Conservation (phyloP, 2,113 vertebrate species). For the Notothenia rossii region DNA sequence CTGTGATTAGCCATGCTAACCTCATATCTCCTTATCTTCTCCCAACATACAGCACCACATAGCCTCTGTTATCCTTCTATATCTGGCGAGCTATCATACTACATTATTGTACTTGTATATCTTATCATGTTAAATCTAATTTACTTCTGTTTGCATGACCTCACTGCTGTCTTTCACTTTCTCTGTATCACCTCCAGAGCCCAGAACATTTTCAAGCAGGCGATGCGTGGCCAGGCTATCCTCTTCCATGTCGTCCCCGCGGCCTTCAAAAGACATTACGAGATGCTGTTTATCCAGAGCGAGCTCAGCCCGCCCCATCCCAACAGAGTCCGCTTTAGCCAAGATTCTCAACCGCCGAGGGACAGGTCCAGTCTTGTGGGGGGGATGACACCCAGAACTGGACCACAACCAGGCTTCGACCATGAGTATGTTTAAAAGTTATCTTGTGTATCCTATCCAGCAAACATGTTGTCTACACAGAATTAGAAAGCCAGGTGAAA, state of each 20-base stretch:
- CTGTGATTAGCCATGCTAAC: slow-evolving; percentile 33
- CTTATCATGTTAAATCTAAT: slow-evolving; percentile 63
- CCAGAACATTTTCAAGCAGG: slow-evolving; percentile 95
- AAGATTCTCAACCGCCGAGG: slow-evolving; percentile 72
- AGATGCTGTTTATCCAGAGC: slow-evolving; percentile 85
- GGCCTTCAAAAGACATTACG: slow-evolving; percentile 89
- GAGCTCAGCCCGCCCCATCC: slow-evolving; percentile 81
- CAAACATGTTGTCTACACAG: background rate
- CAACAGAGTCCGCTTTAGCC: slow-evolving; percentile 83
- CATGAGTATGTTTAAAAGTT: slow-evolving; percentile 59
- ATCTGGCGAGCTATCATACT: slow-evolving; percentile 47
- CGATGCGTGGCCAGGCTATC: slow-evolving; percentile 92
- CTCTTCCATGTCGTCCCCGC: slow-evolving; percentile 97
- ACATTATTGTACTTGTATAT: slow-evolving; percentile 45
- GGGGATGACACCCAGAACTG: slow-evolving; percentile 53
- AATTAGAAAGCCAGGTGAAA: background rate
- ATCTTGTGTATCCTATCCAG: background rate
- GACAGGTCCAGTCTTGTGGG: slow-evolving; percentile 77
- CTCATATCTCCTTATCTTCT: slow-evolving; percentile 24
- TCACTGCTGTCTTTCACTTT: slow-evolving; percentile 3
- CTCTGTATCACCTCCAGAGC: slow-evolving; percentile 85
- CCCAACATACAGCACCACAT: slow-evolving; percentile 25
- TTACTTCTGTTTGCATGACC: slow-evolving; percentile 46
- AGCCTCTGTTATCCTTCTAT: slow-evolving; percentile 31
- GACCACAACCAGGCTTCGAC: slow-evolving; percentile 54